Evolutionary conservation across 2,888 invertebrate genomes (phyloP).

Genomic region (Parnassius orleans): DNA sequence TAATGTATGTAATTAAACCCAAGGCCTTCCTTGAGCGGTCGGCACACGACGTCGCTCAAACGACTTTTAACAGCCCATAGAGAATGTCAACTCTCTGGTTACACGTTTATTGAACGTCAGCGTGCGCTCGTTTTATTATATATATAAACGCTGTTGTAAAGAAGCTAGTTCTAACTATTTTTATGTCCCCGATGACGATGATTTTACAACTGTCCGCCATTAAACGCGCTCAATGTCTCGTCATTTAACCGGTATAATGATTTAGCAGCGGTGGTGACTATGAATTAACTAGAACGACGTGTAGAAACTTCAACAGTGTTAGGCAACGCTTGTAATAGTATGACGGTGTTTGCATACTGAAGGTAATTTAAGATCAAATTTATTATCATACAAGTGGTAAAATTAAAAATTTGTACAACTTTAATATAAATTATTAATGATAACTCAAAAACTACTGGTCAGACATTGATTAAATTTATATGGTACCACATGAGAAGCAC

Average conservation of each 20-base stretch:
- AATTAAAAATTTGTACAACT: too few species aligned
- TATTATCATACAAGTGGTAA: too few species aligned
- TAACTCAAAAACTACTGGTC: too few species aligned
- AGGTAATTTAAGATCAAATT: too few species aligned
- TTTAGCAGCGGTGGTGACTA: not conserved
- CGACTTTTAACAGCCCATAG: conserved; percentile 6
- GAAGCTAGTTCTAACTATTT: conserved; percentile 6
- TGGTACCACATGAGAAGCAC: too few species aligned
- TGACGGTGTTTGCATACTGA: too few species aligned
- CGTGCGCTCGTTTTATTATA: conserved; percentile 15
- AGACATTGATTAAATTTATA: too few species aligned
- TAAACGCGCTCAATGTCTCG: conserved; percentile 30
- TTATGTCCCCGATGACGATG: conserved; percentile 13
- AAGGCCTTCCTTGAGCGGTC: conserved; percentile 7
- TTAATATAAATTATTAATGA: too few species aligned
- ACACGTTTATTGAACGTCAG: conserved; percentile 31
- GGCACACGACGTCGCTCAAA: conserved; percentile 12
- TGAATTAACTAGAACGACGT: not conserved
- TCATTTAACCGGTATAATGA: not conserved
- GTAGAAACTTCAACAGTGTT: not conserved
- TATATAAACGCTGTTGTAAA: conserved; percentile 12
- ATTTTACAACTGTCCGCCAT: conserved; percentile 11
- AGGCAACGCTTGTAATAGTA: not conserved
- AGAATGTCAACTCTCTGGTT: conserved; percentile 37
- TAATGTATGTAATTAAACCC: conserved; percentile 6